phyloP scores from a whole-genome alignment of 2,888 invertebrate species.

The Dryobota labecula region DNA sequence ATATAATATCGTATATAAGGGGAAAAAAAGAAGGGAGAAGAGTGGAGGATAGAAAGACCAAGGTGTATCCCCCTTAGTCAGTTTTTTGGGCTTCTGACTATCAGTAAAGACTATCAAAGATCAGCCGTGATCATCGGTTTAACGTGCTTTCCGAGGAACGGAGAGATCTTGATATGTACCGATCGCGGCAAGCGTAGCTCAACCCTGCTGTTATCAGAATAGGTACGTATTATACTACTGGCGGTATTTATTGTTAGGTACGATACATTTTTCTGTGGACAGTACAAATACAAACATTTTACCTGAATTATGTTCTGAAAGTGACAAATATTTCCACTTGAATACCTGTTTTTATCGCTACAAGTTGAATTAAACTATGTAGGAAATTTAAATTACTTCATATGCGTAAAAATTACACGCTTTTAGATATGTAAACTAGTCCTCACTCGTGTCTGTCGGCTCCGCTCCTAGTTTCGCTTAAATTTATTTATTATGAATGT shows the following conservation, averaged over 20 bases:
- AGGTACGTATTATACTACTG: neutral
- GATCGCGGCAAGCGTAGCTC: neutral
- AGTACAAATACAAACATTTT: neutral
- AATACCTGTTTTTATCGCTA: conserved; percentile 17
- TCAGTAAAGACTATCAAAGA: neutral
- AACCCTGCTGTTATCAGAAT: neutral
- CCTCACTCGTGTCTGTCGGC: neutral
- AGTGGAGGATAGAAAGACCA: too few species aligned
- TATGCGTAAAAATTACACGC: conserved; percentile 7
- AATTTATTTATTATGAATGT: conserved; percentile 49
- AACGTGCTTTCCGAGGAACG: too few species aligned
- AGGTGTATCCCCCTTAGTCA: too few species aligned
- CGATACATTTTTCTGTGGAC: neutral
- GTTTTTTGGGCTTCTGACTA: neutral
- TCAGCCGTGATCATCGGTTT: neutral
- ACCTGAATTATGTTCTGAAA: neutral
- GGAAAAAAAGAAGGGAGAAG: too few species aligned
- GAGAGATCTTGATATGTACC: neutral
- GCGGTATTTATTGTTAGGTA: too few species aligned
- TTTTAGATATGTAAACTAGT: conserved; percentile 37
- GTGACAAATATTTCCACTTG: conserved; percentile 19
- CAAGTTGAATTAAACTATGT: conserved; percentile 21
- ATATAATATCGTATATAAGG: too few species aligned
- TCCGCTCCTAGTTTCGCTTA: conserved; percentile 23
- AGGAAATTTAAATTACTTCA: conserved; percentile 25